phyloP scores from a whole-genome alignment of 1,140 invertebrate genomes.

The Papilio polytes region DNA sequence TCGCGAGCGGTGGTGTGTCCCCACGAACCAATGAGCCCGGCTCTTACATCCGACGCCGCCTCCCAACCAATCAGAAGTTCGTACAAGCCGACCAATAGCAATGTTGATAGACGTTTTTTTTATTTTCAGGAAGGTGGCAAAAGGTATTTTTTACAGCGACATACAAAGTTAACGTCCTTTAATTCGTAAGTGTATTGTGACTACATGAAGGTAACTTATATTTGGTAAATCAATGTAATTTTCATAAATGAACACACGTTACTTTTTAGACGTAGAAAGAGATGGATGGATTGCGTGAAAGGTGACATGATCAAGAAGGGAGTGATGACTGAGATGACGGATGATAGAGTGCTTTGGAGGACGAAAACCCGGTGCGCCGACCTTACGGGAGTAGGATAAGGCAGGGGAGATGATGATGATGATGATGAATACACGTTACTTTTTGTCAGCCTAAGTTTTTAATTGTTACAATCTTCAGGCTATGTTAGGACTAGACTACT shows the following conservation, averaged over 20 bases:
- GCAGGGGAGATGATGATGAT: too few relatives aligned
- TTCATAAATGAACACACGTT: not conserved
- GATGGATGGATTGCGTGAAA: too few relatives aligned
- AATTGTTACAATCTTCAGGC: too few relatives aligned
- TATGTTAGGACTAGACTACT: too few relatives aligned
- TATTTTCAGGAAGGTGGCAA: conserved; percentile 68
- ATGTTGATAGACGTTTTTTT: conserved; percentile 50
- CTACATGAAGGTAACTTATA: not conserved
- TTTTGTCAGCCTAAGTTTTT: not conserved
- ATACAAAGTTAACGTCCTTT: conserved; percentile 43
- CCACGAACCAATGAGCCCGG: conserved; percentile 53
- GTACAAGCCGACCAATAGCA: conserved; percentile 55
- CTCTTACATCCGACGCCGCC: conserved; percentile 55
- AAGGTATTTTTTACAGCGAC: conserved; percentile 61
- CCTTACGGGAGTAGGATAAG: too few relatives aligned
- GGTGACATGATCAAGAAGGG: too few relatives aligned
- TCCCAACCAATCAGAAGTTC: conserved; percentile 59
- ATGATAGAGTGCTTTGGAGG: too few relatives aligned
- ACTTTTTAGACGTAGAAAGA: too few relatives aligned
- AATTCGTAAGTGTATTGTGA: conserved; percentile 1
- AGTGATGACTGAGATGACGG: too few relatives aligned
- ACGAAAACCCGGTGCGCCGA: too few relatives aligned
- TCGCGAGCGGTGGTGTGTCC: conserved; percentile 49
- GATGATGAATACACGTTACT: not conserved
- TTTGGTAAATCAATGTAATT: not conserved